Conservation (phyloP, 2,888 invertebrate species). For the Dynastes tityus region DNA sequence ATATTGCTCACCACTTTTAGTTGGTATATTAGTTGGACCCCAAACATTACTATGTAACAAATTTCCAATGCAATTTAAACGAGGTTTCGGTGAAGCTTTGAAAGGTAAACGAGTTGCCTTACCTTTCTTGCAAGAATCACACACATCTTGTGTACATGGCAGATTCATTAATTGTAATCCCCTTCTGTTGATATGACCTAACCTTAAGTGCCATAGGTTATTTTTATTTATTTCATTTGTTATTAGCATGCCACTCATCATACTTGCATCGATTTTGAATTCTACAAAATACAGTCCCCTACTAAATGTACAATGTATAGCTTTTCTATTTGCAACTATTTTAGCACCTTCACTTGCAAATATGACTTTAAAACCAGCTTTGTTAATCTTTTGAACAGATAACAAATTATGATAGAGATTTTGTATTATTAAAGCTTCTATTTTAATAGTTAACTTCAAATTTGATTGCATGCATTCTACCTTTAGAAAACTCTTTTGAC, state of each 20-base stretch:
- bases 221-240: not conserved
- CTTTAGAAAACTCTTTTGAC: too few species aligned
- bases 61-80: too few species aligned
- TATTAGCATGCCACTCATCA: too few species aligned
- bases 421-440: slow-evolving; percentile 10
- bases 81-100: not conserved
- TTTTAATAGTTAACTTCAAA: slow-evolving; percentile 11
- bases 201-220: not conserved
- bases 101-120: slow-evolving; percentile 15
- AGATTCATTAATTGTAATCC: not conserved
- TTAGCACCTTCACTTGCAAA: not conserved
- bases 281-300: too few species aligned
- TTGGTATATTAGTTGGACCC: not conserved
- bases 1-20: slow-evolving; percentile 12
- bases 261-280: too few species aligned
- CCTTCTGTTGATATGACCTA: not conserved
- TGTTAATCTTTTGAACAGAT: slow-evolving; percentile 1
- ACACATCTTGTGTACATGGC: not conserved
- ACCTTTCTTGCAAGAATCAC: slow-evolving; percentile 1
- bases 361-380: slow-evolving; percentile 7
- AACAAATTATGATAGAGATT: not conserved
- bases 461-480: not conserved
- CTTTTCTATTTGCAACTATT: not conserved
- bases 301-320: not conserved
- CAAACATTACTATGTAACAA: too few species aligned